Base-by-base conservation (phyloP, 2,888 invertebrate genomes). In the Xestia sexstrigata region DNA sequence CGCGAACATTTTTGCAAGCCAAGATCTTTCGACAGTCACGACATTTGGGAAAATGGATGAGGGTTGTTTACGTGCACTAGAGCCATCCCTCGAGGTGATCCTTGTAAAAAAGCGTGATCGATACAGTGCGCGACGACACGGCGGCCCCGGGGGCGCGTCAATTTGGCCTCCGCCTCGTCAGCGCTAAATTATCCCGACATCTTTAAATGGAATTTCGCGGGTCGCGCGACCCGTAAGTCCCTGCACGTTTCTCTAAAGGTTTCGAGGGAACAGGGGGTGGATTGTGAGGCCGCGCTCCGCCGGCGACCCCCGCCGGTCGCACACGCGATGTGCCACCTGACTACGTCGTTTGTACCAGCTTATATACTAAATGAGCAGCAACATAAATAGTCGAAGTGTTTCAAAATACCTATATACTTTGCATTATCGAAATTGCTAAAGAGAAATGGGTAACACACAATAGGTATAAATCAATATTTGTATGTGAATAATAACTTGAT, bases 121-220 rank as follows among this genome's bases (percentile, higher is more conserved):
- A 95, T 96, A 93, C 92, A 90, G 91, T 87, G 89, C 90, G 88
- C 90, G 92, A 91, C 92, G 93, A 91, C 94, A 91, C 92, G 91
- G 89, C 90, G 92, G 91, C 94, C 95, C 95, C 89, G 88, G 89
- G 95, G 95, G 94, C 94, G 93, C 95, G 95, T 95, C 95, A 96
- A 95, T 95, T 96, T 94, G 94, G 94, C 94, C 95, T 93, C 89
- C 92, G 94, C 93, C 93, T 95, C 95, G 95, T 96, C 96, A 96
- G 96, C 95, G 95, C 94, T 95, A 95, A 96, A 96, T 96, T 96
- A 95, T 95, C 95, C 94, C 93, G 95, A 96, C 96, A 94, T 96
- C 96, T 96, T 96, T 95, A 96, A 96, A 96, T 96, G 96, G 96
- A 95, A 95, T 95, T 95, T 94, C 95, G 96, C 96, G 96, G 93